phyloP scores from a whole-genome alignment of 1,140 invertebrate species.

The Homalodisca vitripennis region DNA sequence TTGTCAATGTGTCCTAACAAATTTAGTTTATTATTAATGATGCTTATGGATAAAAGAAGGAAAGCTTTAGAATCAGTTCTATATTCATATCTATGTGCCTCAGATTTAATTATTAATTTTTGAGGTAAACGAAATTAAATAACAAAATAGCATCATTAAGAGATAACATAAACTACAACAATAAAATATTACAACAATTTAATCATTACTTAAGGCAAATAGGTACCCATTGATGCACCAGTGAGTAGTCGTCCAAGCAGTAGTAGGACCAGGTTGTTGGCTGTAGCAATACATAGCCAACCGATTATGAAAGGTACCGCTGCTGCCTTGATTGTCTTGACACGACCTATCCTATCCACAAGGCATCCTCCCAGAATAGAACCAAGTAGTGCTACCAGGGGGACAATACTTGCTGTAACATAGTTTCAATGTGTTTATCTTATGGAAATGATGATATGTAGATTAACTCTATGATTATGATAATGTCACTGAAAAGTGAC shows the following conservation, averaged over 20 bases:
- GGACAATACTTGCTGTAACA: conserved; percentile 54
- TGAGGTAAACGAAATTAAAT: not conserved
- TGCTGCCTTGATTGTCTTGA: conserved; percentile 59
- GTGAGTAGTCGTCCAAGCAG: conserved; percentile 61
- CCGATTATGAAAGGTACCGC: conserved; percentile 60
- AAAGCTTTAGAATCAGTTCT: no score
- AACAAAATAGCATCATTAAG: not conserved
- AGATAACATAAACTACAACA: not conserved
- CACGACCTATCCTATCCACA: conserved; percentile 62
- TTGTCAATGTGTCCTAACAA: not conserved
- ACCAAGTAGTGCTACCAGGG: conserved; percentile 55
- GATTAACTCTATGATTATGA: not conserved
- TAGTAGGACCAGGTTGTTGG: conserved; percentile 51
- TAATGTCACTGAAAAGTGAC: not conserved
- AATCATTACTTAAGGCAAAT: not conserved
- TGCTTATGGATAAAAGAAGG: no score
- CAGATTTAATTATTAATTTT: not conserved
- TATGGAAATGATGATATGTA: not conserved
- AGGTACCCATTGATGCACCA: conserved; percentile 54
- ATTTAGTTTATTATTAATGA: not conserved
- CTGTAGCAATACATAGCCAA: conserved; percentile 59
- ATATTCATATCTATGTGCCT: no score
- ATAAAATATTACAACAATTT: not conserved
- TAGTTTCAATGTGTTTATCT: conserved; percentile 12
- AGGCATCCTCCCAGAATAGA: conserved; percentile 55